Percentiles rank a stretch among this genome's conserved stretches.
Evolutionary conservation across 92 coral and sea anemone species (phyloP).

Genomic region (Metridium senile): DNA sequence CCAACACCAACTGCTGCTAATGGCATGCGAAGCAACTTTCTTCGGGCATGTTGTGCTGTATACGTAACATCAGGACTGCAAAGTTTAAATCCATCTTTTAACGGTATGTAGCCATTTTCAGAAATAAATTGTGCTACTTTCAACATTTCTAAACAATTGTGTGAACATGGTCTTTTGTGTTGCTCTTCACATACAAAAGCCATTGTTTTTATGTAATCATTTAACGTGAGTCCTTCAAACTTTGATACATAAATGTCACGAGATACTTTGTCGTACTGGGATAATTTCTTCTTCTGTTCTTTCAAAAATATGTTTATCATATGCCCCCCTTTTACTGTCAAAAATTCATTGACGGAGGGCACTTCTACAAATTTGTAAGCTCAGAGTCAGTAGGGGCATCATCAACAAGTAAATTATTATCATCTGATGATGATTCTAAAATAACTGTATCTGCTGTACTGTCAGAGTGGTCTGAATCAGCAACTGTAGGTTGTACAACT

Average conservation of each 20-base stretch:
- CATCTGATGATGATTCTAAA: not conserved
- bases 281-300: slow-evolving; percentile 29
- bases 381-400: not conserved
- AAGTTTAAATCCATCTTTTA: slow-evolving; percentile 49
- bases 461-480: not conserved
- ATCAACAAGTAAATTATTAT: not conserved
- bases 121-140: slow-evolving; percentile 42
- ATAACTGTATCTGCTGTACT: slow-evolving; percentile 11
- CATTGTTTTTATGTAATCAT: slow-evolving; percentile 35
- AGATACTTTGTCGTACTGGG: slow-evolving; percentile 16
- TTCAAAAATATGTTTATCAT: slow-evolving; percentile 7
- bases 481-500: not conserved
- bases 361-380: slow-evolving; percentile 5
- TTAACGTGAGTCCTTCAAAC: slow-evolving; percentile 53
- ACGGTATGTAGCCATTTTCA: slow-evolving; percentile 37
- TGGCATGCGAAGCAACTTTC: slow-evolving; percentile 47
- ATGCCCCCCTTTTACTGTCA: not conserved
- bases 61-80: slow-evolving; percentile 48
- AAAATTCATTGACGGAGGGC: not conserved
- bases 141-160: slow-evolving; percentile 38
- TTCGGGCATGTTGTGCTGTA: slow-evolving; percentile 48
- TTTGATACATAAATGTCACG: slow-evolving; percentile 39
- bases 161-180: slow-evolving; percentile 42
- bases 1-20: slow-evolving; percentile 44
- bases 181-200: slow-evolving; percentile 30